Evolutionary conservation across 2,888 invertebrate genomes (phyloP), one percentile per base, ranked within the genome.

Genomic region (Drosophila eohydei): DNA sequence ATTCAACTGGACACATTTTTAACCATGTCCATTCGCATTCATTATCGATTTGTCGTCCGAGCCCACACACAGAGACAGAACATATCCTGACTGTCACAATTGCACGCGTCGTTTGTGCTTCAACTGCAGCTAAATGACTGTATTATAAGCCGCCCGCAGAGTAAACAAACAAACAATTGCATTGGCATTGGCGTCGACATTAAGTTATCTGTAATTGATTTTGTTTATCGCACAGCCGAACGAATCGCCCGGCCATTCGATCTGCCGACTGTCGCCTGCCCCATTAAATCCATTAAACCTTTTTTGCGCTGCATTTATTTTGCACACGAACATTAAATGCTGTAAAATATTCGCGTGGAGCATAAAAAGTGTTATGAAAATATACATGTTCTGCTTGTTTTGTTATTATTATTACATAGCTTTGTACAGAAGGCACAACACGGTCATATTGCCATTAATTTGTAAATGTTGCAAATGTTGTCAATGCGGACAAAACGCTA

Each of bases 151-250:
- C 57, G 64, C 61, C 68, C 70, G 56, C 66, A 62, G 75, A 65
- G 80, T 75, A 79, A 78, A 81, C 78, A 75, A 77, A 82, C 71
- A 80, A 81, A 68, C 81, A 74, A 73, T 71, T 67, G 64, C 67
- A 66, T 65, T 63, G 63, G 64, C 67, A 66, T 65, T 63, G 63
- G 59, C 79, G 57, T 64, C 58, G 52, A 70, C 66, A 70, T 78
- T 84, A 85, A 86, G 83, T 89, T 83, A 81, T 79, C 81, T 88
- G 86, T 86, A 86, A 86, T 89, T 86, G 86, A 89, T 89, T 89
- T 89, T 88, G 83, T 82, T 88, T 77, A 75, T 80, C 71, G 52
- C 43, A 44, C 56, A 60, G 41, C 41, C 55, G 21, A 30, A 32
- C 34, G 51, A 28, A 41, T 44, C 34, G 43, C 21, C 9, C 14